Conservation (phyloP, 2,797 vertebrate species). For the Coracias cyanogaster region DNA sequence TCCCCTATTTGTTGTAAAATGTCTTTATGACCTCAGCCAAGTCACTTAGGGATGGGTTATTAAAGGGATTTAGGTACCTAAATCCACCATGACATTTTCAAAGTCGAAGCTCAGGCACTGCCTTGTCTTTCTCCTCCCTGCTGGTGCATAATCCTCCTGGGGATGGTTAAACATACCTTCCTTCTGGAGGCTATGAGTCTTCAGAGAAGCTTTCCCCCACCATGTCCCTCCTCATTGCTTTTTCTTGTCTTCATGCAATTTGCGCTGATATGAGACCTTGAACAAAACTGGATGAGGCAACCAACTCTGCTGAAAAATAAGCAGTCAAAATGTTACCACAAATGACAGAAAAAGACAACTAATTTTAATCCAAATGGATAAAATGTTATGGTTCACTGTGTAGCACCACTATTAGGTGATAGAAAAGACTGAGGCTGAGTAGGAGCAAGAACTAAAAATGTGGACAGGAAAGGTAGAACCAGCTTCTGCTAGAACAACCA, state of each 20-base stretch:
- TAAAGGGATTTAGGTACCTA: constrained; percentile 70
- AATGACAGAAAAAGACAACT: not conserved
- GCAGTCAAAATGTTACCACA: not conserved
- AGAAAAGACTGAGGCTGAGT: not conserved
- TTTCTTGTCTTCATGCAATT: not conserved
- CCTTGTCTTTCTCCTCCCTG: constrained; percentile 21
- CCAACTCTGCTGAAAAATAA: not conserved
- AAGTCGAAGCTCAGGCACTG: constrained; percentile 44
- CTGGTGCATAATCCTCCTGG: not conserved
- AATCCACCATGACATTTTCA: constrained; percentile 72
- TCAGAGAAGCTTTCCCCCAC: not conserved
- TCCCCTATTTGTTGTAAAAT: constrained; percentile 44
- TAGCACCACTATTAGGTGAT: not conserved
- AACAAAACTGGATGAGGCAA: not conserved
- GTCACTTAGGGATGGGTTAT: constrained; percentile 54
- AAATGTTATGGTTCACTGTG: not conserved
- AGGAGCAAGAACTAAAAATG: not conserved
- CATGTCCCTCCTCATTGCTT: fast-evolving
- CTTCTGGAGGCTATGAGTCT: not conserved
- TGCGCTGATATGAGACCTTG: fast-evolving
- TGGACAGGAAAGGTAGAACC: not conserved
- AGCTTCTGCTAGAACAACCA: not conserved
- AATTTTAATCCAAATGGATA: not conserved
- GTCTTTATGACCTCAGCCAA: constrained; percentile 60
- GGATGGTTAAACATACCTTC: constrained; percentile 6